Base-by-base conservation (phyloP, 2,888 invertebrate genomes). In the Macrostomum cliftonense region DNA sequence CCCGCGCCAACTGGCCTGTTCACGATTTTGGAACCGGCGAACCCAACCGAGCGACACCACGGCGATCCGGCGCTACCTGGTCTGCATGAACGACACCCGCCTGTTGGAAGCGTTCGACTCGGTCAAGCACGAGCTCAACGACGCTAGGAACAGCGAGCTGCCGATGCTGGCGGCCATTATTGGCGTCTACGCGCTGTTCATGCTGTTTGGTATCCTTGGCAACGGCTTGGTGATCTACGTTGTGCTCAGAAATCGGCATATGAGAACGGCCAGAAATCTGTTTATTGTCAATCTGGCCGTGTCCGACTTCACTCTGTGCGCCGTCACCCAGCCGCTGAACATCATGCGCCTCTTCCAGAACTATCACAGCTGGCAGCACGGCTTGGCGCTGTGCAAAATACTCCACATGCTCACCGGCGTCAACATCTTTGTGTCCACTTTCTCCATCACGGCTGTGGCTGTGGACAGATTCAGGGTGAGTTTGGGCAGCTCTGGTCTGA, bases 221-320 rank as follows among this genome's bases (percentile, higher is more conserved):
- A 89, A 88, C 71, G 79, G 79, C 11, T 74, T 89, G 43, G 87
- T 88, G 59, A 84, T 87, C 52, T 68, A 72, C 50, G 76, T 76
- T 21, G 83, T 88, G 46, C 77, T 82, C n/a, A 75, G 83, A 53
- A 87, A 87, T 65, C 80, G 84, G 14, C 77, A 80, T 47, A 89
- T 89, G 88, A 73, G 87, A 39, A 88, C 87, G n/a, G 83, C 86
- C 0, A 71, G 88, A 13, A 73, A 89, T 72, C 81, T 87, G 72
- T 86, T 87, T 71, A 87, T 89, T 60, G 79, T 83, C 46, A 89
- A 89, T 72, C 72, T 89, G 61, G 88, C 88, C 2, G 66, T 76
- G 20, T 76, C 76, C 0, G 87, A 87, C 71, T 76, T 85, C 39
- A 75, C 85, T 19, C 75, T 88, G 42, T 88, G 88, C 68, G 77